Evolutionary conservation across 2,888 invertebrate species (phyloP).

Genomic region (Diachrysia chrysitis): DNA sequence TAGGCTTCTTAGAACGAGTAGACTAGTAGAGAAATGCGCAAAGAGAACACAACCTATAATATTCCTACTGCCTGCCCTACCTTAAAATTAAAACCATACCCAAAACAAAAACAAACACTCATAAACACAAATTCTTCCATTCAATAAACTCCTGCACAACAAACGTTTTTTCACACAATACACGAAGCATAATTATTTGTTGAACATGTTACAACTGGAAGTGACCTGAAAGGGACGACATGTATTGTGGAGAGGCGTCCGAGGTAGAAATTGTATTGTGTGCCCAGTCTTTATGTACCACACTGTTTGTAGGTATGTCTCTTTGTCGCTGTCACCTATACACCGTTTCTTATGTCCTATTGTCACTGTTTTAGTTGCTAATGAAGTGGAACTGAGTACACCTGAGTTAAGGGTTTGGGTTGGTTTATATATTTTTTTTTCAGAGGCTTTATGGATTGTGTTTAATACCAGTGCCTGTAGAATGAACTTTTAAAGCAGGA

Average conservation of each 20-base stretch:
- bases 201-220: constrained; percentile 80
- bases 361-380: constrained; percentile 56
- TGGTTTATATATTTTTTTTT: constrained; percentile 14
- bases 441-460: no score
- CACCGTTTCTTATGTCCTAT: constrained; percentile 56
- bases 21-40: no score
- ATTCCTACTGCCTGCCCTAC: no score
- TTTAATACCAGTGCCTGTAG: no score
- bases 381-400: constrained; percentile 52
- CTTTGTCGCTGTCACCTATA: constrained; percentile 78
- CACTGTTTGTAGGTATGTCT: constrained; percentile 70
- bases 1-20: no score
- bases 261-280: constrained; percentile 84
- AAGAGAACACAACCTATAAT: not conserved
- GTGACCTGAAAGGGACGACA: constrained; percentile 85
- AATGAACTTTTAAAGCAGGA: no score
- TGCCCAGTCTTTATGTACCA: constrained; percentile 76
- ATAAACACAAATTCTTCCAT: constrained; percentile 41
- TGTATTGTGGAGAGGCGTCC: constrained; percentile 79
- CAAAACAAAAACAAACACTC: constrained; percentile 10
- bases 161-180: constrained; percentile 71
- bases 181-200: constrained; percentile 77
- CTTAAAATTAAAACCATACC: not conserved
- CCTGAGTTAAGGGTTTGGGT: constrained; percentile 18
- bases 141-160: constrained; percentile 53